Base-by-base conservation (phyloP, 2,113 vertebrate genomes). In the Anthoscopus minutus region DNA sequence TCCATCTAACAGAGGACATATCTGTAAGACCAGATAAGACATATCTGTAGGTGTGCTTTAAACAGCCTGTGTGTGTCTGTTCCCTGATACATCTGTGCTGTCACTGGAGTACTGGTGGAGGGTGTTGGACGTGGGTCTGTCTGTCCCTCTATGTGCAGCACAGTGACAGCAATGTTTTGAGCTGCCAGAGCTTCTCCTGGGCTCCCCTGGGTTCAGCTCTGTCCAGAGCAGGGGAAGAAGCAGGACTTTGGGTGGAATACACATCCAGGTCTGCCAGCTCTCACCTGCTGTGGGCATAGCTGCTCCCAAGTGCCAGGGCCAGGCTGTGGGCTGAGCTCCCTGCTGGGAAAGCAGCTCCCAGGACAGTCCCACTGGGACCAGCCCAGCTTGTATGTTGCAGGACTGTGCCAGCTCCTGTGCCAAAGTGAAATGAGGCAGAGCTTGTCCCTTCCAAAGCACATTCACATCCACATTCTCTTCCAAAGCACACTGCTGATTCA, bases 221-320 rank as follows among this genome's bases (percentile, higher is more conserved):
- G 33, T 25, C 21, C 57, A 33, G 42, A 42, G 45, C 37, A 65
- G 27, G 6, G 25, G 24, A 40, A 71, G 24, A 40, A 71, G 56
- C 31, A 51, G 27, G 54, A 24, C 31, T 76, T 51, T 4, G 15
- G 44, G 53, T 40, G 22, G 22, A 72, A 69, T 53, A 47, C 7
- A 61, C 67, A 16, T 9, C 1, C n/a, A 27, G 3, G 17, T 58
- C 22, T 69, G 12, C 1, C 3, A 24, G 3, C 37, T 11, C 17
- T 45, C 18, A 5, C 11, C 54, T 48, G 9, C 35, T 27, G 28
- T 6, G 3, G 0, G 5, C 60, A 12, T 10, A 9, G 18, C 3
- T 74, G 33, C 38, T 23, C 8, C 20, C 1, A 7, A 18, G 12
- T 9, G 19, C 23, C 23, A 11, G 37, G 35, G 30, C 78, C 10